Evolutionary conservation across 2,113 vertebrate genomes (phyloP), one percentile per base, ranked within the genome.

Genomic region (Corythornis vintsioides): DNA sequence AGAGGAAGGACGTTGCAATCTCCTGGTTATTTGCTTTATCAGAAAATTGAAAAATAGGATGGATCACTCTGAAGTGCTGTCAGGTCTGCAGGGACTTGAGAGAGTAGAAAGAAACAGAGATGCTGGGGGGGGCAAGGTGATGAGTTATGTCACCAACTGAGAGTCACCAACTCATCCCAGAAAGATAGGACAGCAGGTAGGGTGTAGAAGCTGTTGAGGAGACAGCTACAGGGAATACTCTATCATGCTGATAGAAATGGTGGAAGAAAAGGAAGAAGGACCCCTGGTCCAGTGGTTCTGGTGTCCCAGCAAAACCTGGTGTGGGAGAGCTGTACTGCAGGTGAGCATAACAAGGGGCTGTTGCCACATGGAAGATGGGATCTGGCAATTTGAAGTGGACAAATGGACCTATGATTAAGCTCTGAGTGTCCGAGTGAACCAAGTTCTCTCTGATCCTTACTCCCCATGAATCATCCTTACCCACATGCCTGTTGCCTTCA

Each of bases 331-430:
- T 47, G 60, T 25, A 47, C 48, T 2, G 2, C 6, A 9, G 21
- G 14, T 0, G 1, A 55, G 18, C 2, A 1, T 28, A 31, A 40
- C 26, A 43, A 31, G 40, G 7, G 4, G 35, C 45, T 71, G 24
- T 38, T 11, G 16, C 53, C 26, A 63, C 18, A 26, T 83, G 53
- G 21, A 71, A 77, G 59, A 22, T 40, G 63, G 48, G 35, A 40
- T 78, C 52, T 57, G 26, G 55, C 22, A 88, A 4, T 24, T 4
- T 59, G 22, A 3, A 4, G 15, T 4, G 12, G 13, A 45, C 2
- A 13, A 50, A 24, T 28, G 21, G 45, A 47, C 33, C 28, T 0
- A 0, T n/a, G 29, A 57, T 26, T 70, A 43, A 29, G 22, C 31
- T 74, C 40, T 56, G 29, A 67, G 33, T 55, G 40, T 74, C 40